Conservation (phyloP, 2,113 vertebrate species). For the Periophthalmodon schlosseri region DNA sequence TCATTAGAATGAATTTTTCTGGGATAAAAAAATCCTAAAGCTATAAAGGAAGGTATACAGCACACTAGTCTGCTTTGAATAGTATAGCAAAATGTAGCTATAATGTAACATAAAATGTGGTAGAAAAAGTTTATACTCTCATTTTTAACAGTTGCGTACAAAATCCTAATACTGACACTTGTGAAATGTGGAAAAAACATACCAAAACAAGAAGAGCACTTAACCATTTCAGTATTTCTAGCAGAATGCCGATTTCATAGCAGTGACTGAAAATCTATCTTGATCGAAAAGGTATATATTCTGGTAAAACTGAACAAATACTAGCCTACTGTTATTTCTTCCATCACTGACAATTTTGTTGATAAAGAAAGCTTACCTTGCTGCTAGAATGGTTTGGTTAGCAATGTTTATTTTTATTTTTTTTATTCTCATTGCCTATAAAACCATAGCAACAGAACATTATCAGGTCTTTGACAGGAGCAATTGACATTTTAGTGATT, state of each 20-base stretch:
- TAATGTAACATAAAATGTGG: slow-evolving; percentile 49
- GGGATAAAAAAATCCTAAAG: slow-evolving; percentile 6
- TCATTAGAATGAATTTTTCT: slow-evolving; percentile 15
- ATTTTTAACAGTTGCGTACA: slow-evolving; percentile 30
- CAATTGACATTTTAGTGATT: neutral
- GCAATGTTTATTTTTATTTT: neutral
- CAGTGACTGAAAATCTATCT: neutral
- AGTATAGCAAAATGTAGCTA: slow-evolving; percentile 58
- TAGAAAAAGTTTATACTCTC: slow-evolving; percentile 33
- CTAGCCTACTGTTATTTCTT: neutral
- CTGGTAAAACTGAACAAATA: neutral
- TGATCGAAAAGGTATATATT: neutral
- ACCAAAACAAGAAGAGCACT: neutral
- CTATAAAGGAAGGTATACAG: slow-evolving; percentile 38
- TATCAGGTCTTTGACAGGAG: neutral
- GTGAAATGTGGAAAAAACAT: neutral
- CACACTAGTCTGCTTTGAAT: slow-evolving; percentile 49
- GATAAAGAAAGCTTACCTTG: neutral
- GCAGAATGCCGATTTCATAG: neutral
- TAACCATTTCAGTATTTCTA: neutral
- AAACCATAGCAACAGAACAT: neutral
- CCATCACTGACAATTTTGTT: neutral
- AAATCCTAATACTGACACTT: neutral
- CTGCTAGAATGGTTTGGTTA: neutral
- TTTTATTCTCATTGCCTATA: neutral